A percentile compares a stretch with the other conserved stretches of the same genome.
Conservation (phyloP, 2,888 invertebrate species). For the Euspilapteryx auroguttella region DNA sequence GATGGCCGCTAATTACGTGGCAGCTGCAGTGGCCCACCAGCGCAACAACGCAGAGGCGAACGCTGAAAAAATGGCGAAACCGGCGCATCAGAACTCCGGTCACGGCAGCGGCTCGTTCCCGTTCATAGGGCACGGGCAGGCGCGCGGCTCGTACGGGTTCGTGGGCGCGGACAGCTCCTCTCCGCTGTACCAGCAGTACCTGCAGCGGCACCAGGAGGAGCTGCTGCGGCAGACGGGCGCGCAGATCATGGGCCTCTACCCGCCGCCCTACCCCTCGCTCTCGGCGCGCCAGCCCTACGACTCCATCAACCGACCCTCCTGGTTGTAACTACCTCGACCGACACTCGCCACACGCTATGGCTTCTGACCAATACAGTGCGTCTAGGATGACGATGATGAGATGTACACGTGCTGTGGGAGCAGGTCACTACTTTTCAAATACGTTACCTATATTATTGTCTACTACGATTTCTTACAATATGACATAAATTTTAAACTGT, state of each 20-base stretch:
- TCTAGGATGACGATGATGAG: no score
- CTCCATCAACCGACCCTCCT: constrained; percentile 67
- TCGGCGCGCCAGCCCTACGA: constrained; percentile 76
- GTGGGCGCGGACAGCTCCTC: constrained; percentile 65
- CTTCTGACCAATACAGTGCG: no score
- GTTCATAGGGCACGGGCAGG: constrained; percentile 63
- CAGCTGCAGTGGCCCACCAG: constrained; percentile 34
- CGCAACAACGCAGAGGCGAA: constrained; percentile 29
- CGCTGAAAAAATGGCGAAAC: constrained; percentile 42
- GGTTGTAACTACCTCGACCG: constrained; percentile 52
- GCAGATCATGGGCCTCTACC: constrained; percentile 66
- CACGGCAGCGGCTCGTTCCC: constrained; percentile 53
- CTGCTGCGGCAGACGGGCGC: constrained; percentile 61
- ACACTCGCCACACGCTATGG: not conserved
- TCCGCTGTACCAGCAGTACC: constrained; percentile 73
- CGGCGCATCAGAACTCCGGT: constrained; percentile 45
- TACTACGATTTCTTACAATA: no score
- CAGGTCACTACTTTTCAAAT: not conserved
- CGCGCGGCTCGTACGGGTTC: constrained; percentile 64
- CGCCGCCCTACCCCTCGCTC: constrained; percentile 66
- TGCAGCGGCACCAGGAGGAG: constrained; percentile 66
- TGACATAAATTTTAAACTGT: no score
- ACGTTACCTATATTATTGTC: not conserved
- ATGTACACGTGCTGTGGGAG: no score
- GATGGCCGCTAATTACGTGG: constrained; percentile 55